These are phyloP conservation scores for Salvelinus sp. DNA, from an alignment of 2,113 vertebrate genomes.

Conservation along the genomic window DNA sequence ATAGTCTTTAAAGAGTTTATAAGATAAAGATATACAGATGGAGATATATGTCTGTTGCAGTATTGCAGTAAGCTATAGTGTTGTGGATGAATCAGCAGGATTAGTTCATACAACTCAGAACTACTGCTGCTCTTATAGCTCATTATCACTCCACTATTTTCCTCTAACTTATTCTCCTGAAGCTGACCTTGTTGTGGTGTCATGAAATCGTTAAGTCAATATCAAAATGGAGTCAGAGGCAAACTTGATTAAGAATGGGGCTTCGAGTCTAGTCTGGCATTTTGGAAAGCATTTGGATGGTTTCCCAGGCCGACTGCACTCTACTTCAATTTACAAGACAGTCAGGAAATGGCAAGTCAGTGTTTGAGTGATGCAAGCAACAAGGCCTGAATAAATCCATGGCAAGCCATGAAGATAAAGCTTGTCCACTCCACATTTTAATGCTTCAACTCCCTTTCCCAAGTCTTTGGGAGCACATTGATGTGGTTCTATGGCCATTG, in stretches of 20 bases:
- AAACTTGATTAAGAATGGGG: constrained; percentile 28
- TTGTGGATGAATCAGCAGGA: too few species aligned
- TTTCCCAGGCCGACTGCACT: constrained; percentile 16
- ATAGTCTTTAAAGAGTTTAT: too few species aligned
- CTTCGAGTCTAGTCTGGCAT: constrained; percentile 28
- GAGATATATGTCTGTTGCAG: too few species aligned
- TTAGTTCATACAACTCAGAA: too few species aligned
- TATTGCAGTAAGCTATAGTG: too few species aligned
- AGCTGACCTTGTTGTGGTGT: too few species aligned
- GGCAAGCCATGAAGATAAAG: constrained; percentile 22
- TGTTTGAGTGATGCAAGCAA: constrained; percentile 17
- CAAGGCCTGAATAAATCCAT: constrained; percentile 29
- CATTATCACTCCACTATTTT: too few species aligned
- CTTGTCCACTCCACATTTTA: constrained; percentile 25
- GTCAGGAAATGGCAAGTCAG: constrained; percentile 22
- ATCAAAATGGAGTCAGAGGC: neutral
- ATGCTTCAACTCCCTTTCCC: constrained; percentile 3
- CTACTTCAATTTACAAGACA: too few species aligned
- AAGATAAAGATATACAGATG: too few species aligned
- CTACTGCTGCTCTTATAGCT: too few species aligned
- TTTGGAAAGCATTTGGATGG: constrained; percentile 35
- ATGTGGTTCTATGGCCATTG: neutral
- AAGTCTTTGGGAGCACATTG: constrained; percentile 28
- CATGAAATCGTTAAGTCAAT: too few species aligned
- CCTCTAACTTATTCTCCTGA: too few species aligned